Evolutionary conservation across 2,888 invertebrate genomes (phyloP), one percentile per base, ranked within the genome.

Genomic region (Lagria hirta): DNA sequence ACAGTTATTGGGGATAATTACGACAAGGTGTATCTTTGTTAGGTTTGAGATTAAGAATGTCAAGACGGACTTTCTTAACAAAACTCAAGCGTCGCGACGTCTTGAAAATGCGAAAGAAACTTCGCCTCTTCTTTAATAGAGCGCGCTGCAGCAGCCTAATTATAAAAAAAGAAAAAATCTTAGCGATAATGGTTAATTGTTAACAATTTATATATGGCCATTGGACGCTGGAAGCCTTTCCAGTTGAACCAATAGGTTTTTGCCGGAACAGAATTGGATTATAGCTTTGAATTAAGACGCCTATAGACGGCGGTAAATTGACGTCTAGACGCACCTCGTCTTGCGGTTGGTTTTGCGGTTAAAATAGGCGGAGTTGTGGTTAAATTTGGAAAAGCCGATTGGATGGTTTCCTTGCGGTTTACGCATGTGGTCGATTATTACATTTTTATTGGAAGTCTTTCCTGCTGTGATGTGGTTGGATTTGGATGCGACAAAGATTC

Each of bases 301-400:
- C 58, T 60, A 56, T 54, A 54, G 60, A 61, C 65, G 65, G 57
- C 56, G 60, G 48, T 58, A 61, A 58, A 61, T 64, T 62, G 66
- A 64, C 71, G 68, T 66, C 66, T 57, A 65, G 64, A 65, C 70
- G 69, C 69, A 68, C 67, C 69, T 69, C 68, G 65, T 69, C 67
- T 72, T 72, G 73, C 69, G 73, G 73, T 73, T 73, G 73, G 73
- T 71, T 81, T 80, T 81, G 81, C 73, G 81, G 81, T 81, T 77
- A 75, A 66, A 48, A 66, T n/a, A 75, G 80, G 80, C 79, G 80
- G 75, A 76, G 78, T 71, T 79, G 79, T 62, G 80, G 79, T 79
- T 73, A 74, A 70, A 75, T 74, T 74, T 75, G 74, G 73, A 72
- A 72, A 66, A 70, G 70, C 63, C 72, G 64, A 81, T 81, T 81